phyloP scores from a whole-genome alignment of 2,888 invertebrate species.

The Cataglyphis albicans region DNA sequence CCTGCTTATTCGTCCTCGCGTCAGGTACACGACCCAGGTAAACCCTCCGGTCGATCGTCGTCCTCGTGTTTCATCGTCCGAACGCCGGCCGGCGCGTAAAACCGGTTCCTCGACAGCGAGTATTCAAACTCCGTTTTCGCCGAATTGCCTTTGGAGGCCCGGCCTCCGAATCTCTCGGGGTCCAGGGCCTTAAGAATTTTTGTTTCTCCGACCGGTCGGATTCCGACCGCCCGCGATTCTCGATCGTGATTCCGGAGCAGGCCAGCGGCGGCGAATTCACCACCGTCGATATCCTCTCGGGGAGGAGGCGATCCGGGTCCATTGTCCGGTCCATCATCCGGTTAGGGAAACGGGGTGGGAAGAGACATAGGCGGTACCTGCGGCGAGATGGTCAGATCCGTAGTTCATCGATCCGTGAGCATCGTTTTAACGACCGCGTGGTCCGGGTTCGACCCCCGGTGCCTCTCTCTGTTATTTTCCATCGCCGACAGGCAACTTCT shows the following conservation, averaged over 20 bases:
- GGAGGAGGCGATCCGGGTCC: conserved; percentile 39
- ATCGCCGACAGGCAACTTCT: conserved; percentile 38
- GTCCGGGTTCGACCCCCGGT: conserved; percentile 65
- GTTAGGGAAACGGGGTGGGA: neutral
- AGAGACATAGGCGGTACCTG: conserved; percentile 21
- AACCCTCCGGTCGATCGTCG: conserved; percentile 52
- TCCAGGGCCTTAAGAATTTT: conserved; percentile 40
- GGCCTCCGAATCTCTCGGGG: conserved; percentile 33
- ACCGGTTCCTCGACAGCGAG: conserved; percentile 64
- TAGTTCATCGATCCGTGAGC: conserved; percentile 39
- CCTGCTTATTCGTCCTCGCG: conserved; percentile 31
- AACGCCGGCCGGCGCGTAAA: conserved; percentile 59
- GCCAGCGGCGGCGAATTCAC: neutral
- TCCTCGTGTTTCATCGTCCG: conserved; percentile 65
- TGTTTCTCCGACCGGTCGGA: conserved; percentile 50
- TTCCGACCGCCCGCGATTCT: conserved; percentile 75
- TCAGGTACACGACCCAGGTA: conserved; percentile 64
- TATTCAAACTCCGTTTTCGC: conserved; percentile 65
- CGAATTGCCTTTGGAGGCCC: conserved; percentile 51
- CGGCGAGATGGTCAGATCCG: conserved; percentile 3
- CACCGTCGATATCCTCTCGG: neutral
- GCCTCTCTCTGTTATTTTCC: conserved; percentile 52
- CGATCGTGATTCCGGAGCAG: conserved; percentile 70
- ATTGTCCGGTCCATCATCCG: conserved; percentile 49
- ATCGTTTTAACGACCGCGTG: conserved; percentile 68